Evolutionary conservation across 2,888 invertebrate species (phyloP), one percentile per base, ranked within the genome.

Genomic region (Plagodis pulveraria): DNA sequence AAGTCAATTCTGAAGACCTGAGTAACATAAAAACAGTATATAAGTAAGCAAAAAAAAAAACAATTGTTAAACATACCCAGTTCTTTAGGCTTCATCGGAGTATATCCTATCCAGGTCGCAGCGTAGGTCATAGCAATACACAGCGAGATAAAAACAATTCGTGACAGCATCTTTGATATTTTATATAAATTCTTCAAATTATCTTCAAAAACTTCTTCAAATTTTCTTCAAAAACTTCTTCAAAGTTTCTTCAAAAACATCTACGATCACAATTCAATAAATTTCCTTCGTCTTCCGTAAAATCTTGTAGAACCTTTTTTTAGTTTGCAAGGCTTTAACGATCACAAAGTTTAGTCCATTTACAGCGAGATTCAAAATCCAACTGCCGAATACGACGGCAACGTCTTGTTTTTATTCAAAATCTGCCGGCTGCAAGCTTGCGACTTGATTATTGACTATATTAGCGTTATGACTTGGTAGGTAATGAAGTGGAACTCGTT

Each of bases 371-470:
- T 73, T 69, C 62, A 59, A 66, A 60, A 63, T 71, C 62, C 77
- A 78, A 89, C 88, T 89, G 89, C 67, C 77, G 69, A 50, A 50
- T 62, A 50, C 42, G 56, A 62, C 69, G 63, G 56, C 70, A 50
- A 62, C 63, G 69, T 69, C 73, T 78, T 84, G 86, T 84, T 87
- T 89, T 84, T 89, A 89, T 89, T 78, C 74, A 57, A 65, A 71
- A 67, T 74, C 68, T 76, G 77, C 77, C 35, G 70, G 10, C 59
- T 56, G 62, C 76, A 82, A 66, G 78, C 81, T 62, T 35, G 54
- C 77, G 78, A 78, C 68, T 76, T 22, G 22, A 66, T 49, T 36
- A 40, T 38, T 52, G 53, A 46, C 22, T 22, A 22, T 22, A 22
- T 22, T 22, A 22, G 22, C 22, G 22, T 22, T 22, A 22, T 22